phyloP scores from a whole-genome alignment of 2,797 vertebrate genomes.

The Pangasius sanitwongsei region DNA sequence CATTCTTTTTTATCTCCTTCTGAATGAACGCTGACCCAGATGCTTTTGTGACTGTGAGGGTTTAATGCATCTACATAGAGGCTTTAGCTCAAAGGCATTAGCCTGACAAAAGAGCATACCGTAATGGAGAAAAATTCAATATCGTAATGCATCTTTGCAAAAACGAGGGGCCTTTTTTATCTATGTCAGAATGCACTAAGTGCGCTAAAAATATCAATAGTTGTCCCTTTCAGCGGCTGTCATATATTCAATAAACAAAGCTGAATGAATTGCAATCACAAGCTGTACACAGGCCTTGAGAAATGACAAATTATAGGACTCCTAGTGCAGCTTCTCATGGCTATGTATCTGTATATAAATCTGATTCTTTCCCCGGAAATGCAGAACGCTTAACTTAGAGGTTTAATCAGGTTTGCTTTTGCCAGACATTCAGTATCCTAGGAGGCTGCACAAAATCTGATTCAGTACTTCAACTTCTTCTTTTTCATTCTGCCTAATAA shows the following conservation, averaged over 20 bases:
- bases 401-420: conserved; percentile 28
- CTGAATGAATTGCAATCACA: conserved; percentile 30
- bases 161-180: conserved; percentile 30
- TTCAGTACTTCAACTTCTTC: conserved; percentile 9
- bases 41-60: conserved; percentile 46
- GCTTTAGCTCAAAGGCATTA: conserved; percentile 53
- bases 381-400: conserved; percentile 5
- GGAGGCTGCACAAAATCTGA: conserved; percentile 19
- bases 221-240: conserved; percentile 43
- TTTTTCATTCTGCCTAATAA: conserved; percentile 30
- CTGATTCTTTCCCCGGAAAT: conserved; percentile 24
- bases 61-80: conserved; percentile 50
- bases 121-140: conserved; percentile 52
- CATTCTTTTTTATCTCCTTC: conserved; percentile 37
- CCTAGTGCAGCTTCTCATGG: conserved; percentile 4
- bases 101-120: conserved; percentile 49
- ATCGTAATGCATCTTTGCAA: conserved; percentile 48
- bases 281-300: neutral
- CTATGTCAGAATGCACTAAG: conserved; percentile 51
- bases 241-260: conserved; percentile 51
- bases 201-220: conserved; percentile 55
- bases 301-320: conserved; percentile 39
- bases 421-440: conserved; percentile 14
- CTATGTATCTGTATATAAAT: conserved; percentile 25
- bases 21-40: conserved; percentile 43